These are phyloP conservation scores for Harpagus bidentatus DNA, from an alignment of 2,113 vertebrate species.

Conservation along the genomic window DNA sequence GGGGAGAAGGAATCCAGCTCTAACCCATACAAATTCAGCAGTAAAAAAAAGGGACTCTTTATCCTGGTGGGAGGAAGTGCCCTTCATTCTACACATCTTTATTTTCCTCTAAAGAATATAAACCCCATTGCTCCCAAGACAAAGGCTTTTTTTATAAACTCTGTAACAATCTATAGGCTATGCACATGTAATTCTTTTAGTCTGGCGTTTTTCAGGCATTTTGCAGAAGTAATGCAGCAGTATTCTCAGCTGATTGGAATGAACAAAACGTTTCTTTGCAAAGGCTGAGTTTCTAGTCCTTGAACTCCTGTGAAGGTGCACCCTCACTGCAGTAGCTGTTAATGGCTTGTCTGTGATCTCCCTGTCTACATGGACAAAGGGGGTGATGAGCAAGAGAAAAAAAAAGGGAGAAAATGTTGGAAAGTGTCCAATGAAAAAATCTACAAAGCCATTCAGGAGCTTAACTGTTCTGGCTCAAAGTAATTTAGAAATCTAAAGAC, in stretches of 20 bases:
- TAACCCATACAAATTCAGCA: background rate
- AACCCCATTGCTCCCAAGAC: background rate
- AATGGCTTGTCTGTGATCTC: background rate
- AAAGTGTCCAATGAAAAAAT: background rate
- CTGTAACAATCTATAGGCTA: background rate
- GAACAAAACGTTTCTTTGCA: background rate
- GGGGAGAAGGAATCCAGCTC: background rate
- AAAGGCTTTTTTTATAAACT: background rate
- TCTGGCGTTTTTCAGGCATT: background rate
- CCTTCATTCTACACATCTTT: background rate
- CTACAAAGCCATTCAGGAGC: background rate
- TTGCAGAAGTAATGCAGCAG: background rate
- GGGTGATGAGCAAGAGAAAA: background rate
- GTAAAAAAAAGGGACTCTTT: background rate
- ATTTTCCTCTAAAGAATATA: background rate
- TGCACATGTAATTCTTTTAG: background rate
- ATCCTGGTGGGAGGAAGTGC: background rate
- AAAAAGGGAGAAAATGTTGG: background rate
- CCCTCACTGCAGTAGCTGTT: background rate
- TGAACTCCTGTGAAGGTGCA: background rate
- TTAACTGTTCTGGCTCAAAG: background rate
- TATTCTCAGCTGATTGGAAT: background rate
- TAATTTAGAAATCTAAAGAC: background rate
- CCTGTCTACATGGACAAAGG: background rate
- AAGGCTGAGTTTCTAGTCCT: background rate